Evolutionary conservation across 2,888 invertebrate species (phyloP).

Genomic region (Leptinotarsa peninsularis): DNA sequence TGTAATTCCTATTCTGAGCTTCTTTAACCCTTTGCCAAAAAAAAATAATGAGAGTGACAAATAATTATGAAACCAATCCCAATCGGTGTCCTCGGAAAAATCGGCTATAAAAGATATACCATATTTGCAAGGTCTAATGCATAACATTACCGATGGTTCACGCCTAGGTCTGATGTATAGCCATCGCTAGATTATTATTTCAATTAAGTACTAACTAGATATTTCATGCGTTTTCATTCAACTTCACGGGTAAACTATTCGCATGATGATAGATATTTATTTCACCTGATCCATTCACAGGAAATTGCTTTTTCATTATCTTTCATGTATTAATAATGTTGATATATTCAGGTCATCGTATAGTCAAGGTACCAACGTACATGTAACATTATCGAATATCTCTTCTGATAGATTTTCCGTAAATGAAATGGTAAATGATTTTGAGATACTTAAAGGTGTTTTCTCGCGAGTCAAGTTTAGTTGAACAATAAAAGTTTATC

Average conservation of each 20-base stretch:
- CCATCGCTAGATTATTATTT: slow-evolving; percentile 14
- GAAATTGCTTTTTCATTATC: slow-evolving; percentile 4
- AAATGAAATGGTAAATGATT: no score
- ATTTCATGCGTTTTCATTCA: slow-evolving; percentile 6
- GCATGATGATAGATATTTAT: slow-evolving; percentile 18
- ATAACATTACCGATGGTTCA: slow-evolving; percentile 8
- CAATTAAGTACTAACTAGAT: slow-evolving; percentile 19
- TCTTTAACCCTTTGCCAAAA: no score
- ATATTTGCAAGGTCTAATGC: slow-evolving; percentile 13
- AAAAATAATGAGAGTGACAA: no score
- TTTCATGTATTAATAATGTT: not conserved
- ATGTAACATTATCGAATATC: not conserved
- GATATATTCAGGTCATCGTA: not conserved
- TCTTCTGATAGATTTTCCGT: no score
- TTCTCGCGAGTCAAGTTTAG: no score
- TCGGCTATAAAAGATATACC: not conserved
- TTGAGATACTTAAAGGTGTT: no score
- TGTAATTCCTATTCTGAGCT: no score
- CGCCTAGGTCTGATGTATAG: slow-evolving; percentile 15
- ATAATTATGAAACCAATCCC: not conserved
- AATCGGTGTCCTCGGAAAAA: not conserved
- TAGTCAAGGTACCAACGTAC: not conserved
- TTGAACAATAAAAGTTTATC: no score
- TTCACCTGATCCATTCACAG: slow-evolving; percentile 6
- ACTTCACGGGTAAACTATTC: slow-evolving; percentile 4